phyloP scores from a whole-genome alignment of 2,113 vertebrate species.

The Pangasianodon hypophthalmus region DNA sequence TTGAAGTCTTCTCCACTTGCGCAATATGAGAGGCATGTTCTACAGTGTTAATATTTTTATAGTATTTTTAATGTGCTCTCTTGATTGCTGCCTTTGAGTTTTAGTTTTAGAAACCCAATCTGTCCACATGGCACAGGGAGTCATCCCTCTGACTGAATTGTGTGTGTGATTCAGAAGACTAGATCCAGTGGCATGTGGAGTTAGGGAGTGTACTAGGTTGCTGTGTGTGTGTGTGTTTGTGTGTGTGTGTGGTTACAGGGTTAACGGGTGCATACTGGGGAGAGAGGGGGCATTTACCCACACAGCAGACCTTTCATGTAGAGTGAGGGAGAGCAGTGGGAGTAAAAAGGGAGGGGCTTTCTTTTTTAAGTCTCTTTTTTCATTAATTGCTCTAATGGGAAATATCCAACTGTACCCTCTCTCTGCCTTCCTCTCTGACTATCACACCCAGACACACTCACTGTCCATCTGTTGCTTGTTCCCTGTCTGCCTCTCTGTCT shows the following conservation, averaged over 20 bases:
- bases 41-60: not conserved
- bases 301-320: constrained; percentile 32
- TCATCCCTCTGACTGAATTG: constrained; percentile 10
- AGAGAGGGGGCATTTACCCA: constrained; percentile 26
- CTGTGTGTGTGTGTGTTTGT: constrained; percentile 29
- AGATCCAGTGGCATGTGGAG: constrained; percentile 8
- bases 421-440: not conserved
- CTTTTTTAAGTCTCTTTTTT: constrained; percentile 27
- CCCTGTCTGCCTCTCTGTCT: constrained; percentile 24
- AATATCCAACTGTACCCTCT: constrained; percentile 38
- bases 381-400: constrained; percentile 48
- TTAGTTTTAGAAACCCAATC: not conserved
- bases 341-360: constrained; percentile 18
- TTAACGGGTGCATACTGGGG: constrained; percentile 47
- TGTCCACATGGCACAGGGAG: not conserved
- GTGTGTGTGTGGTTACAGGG: constrained; percentile 48
- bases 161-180: constrained; percentile 2
- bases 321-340: not conserved
- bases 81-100: not conserved
- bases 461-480: constrained; percentile 13
- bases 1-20: not conserved
- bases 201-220: constrained; percentile 16
- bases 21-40: not conserved
- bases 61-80: not conserved
- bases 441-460: not conserved